phyloP scores from a whole-genome alignment of 2,113 vertebrate species.

The Trichomycterus rosablanca region DNA sequence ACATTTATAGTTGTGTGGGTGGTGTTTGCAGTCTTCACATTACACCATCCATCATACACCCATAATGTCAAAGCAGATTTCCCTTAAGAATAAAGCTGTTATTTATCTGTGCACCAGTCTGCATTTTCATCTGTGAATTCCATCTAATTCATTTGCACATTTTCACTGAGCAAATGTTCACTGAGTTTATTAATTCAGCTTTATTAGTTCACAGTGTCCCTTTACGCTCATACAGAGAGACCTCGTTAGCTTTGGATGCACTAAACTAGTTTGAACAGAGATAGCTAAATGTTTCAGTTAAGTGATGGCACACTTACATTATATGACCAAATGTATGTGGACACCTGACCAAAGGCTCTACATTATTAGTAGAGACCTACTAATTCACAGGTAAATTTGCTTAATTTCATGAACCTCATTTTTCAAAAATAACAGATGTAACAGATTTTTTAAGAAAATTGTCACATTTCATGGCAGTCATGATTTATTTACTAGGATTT shows the following conservation, averaged over 20 bases:
- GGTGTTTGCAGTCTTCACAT: background rate
- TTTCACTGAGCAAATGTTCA: constrained; percentile 15
- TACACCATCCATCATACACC: constrained; percentile 19
- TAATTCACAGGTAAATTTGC: too few relatives aligned
- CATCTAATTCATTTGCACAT: background rate
- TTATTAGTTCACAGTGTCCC: background rate
- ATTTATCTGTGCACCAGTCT: constrained; percentile 6
- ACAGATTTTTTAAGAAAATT: too few relatives aligned
- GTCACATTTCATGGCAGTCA: too few relatives aligned
- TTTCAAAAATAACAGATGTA: too few relatives aligned
- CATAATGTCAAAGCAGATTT: constrained; percentile 9
- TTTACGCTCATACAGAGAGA: constrained; percentile 7
- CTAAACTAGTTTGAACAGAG: constrained; percentile 7
- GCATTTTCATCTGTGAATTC: constrained; percentile 11
- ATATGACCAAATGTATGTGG: too few relatives aligned
- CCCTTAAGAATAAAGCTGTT: constrained; percentile 5
- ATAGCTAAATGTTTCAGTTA: too few relatives aligned
- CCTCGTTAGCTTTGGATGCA: constrained; percentile 9
- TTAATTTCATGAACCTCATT: too few relatives aligned
- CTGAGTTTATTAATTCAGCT: constrained; percentile 18
- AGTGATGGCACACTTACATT: too few relatives aligned
- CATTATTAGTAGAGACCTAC: too few relatives aligned
- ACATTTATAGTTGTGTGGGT: background rate
- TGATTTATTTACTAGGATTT: too few relatives aligned
- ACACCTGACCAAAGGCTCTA: too few relatives aligned